Evolutionary conservation across 2,888 invertebrate genomes (phyloP).

Genomic region (Dysmachus trigonus): DNA sequence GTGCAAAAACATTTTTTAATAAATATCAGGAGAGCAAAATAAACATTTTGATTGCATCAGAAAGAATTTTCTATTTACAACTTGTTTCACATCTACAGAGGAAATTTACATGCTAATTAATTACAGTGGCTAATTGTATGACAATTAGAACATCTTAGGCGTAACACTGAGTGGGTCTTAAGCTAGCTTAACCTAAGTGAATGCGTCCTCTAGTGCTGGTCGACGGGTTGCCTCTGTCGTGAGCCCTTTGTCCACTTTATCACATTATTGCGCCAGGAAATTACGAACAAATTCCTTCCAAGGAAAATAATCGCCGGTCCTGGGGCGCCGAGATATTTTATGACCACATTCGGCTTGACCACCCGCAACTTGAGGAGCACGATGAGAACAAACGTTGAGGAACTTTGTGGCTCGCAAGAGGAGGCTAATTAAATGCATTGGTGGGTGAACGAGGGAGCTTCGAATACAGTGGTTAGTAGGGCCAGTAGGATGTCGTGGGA

Average conservation of each 20-base stretch:
- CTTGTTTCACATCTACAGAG: conserved; percentile 7
- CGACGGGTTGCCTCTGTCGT: neutral
- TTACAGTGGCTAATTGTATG: conserved; percentile 40
- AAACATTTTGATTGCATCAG: neutral
- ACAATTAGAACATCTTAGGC: conserved; percentile 32
- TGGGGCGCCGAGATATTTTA: neutral
- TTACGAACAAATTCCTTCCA: neutral
- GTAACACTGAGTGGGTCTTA: conserved; percentile 23
- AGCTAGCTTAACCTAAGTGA: conserved; percentile 3
- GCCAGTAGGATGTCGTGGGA: conserved; percentile 68
- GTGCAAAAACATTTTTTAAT: neutral
- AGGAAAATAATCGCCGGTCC: neutral
- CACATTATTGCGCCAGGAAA: conserved; percentile 5
- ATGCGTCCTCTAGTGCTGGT: neutral
- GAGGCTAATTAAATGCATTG: conserved; percentile 59
- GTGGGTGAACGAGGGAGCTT: conserved; percentile 60
- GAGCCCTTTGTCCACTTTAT: conserved; percentile 29
- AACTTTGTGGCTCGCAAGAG: neutral
- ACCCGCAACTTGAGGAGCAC: neutral
- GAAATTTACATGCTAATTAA: conserved; percentile 35
- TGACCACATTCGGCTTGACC: neutral
- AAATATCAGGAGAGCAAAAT: neutral
- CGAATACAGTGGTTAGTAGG: conserved; percentile 63
- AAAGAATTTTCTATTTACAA: conserved; percentile 23
- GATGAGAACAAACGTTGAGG: conserved; percentile 19